Percentiles rank a stretch among this genome's conserved stretches.
phyloP scores from a whole-genome alignment of 2,888 invertebrate species.

The Ophion ventricosus region DNA sequence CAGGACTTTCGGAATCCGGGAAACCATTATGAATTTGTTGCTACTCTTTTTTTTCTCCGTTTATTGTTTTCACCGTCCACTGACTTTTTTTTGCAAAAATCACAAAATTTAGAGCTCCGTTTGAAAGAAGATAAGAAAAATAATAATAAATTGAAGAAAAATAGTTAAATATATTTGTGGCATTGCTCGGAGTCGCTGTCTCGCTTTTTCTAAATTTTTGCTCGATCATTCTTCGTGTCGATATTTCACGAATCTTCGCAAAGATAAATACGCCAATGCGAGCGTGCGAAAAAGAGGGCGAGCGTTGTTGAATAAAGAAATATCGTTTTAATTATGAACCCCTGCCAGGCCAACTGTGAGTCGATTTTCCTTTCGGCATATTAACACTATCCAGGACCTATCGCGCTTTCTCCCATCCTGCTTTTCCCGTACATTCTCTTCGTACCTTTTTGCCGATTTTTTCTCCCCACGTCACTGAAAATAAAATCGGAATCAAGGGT shows the following conservation, averaged over 20 bases:
- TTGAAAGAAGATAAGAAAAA: neutral
- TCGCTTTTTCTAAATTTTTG: neutral
- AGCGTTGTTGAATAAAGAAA: constrained; percentile 47
- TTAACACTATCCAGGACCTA: constrained; percentile 52
- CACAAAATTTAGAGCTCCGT: neutral
- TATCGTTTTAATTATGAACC: constrained; percentile 58
- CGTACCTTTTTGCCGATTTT: neutral
- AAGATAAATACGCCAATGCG: neutral
- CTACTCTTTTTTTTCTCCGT: neutral
- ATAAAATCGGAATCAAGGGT: neutral
- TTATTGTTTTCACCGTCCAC: neutral
- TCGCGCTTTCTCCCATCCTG: neutral
- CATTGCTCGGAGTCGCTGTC: neutral
- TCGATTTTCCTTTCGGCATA: constrained; percentile 54
- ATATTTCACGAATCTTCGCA: constrained; percentile 34
- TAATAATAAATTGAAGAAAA: neutral
- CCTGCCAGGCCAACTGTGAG: constrained; percentile 27
- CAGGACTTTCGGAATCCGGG: neutral
- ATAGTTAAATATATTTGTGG: neutral
- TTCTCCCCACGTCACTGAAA: neutral
- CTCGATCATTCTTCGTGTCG: constrained; percentile 15
- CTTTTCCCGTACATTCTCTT: constrained; percentile 9
- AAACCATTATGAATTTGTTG: neutral
- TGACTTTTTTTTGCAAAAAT: neutral
- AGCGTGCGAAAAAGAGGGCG: neutral